These are phyloP conservation scores for Meriones unguiculatus DNA, from an alignment of 2,113 vertebrate genomes.

Conservation along the genomic window DNA sequence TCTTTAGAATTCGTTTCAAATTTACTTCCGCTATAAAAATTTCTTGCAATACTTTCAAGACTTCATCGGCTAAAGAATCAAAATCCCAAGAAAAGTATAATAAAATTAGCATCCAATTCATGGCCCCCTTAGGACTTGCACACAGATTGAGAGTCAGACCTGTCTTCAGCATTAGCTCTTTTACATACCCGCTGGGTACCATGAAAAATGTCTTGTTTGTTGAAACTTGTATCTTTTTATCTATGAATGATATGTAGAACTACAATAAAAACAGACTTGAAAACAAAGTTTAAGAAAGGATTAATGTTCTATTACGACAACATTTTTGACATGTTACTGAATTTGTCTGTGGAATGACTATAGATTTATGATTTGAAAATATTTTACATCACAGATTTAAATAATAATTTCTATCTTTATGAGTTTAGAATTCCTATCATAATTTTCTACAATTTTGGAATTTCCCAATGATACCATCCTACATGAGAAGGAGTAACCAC, in stretches of 20 bases:
- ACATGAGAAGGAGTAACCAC: slow-evolving; percentile 3
- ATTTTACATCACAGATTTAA: slow-evolving; percentile 28
- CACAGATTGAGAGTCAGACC: not conserved
- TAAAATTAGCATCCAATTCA: not conserved
- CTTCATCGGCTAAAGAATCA: not conserved
- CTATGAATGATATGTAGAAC: not conserved
- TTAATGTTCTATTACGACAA: slow-evolving; percentile 11
- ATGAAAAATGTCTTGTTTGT: not conserved
- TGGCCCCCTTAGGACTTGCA: not conserved
- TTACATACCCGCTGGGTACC: not conserved
- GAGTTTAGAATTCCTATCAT: not conserved
- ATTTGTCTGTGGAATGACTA: not conserved
- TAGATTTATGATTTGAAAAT: slow-evolving; percentile 40
- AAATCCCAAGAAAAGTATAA: not conserved
- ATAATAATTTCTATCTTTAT: slow-evolving; percentile 31
- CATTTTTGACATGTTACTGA: not conserved
- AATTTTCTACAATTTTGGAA: slow-evolving; percentile 35
- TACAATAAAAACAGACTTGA: not conserved
- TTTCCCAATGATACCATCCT: slow-evolving; percentile 7
- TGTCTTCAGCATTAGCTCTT: not conserved
- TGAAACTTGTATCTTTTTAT: not conserved
- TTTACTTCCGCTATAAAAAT: slow-evolving; percentile 19
- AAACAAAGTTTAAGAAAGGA: not conserved
- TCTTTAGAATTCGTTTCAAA: not conserved
- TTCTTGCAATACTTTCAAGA: not conserved